Conservation (phyloP, 2,113 vertebrate genomes). For the Heterotis niloticus region DNA sequence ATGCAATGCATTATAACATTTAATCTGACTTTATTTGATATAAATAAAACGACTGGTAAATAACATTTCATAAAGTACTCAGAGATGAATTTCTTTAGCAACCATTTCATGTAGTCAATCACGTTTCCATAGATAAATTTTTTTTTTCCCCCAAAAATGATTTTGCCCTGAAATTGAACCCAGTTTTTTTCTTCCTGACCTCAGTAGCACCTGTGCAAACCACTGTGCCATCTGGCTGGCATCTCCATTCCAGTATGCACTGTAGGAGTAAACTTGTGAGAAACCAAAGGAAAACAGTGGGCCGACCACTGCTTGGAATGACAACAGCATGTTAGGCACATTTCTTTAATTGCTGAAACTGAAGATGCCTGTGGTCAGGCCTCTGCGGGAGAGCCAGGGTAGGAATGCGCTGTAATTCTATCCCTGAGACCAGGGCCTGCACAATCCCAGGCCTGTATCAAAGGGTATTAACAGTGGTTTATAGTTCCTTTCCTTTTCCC, state of each 20-base stretch:
- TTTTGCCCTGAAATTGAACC: conserved; percentile 46
- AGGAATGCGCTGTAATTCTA: conserved; percentile 41
- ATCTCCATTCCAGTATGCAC: conserved; percentile 31
- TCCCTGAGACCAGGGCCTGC: conserved; percentile 30
- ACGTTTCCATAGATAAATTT: conserved; percentile 5
- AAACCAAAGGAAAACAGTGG: conserved; percentile 28
- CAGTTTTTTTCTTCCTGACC: conserved; percentile 25
- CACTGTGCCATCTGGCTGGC: conserved; percentile 45
- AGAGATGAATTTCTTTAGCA: neutral
- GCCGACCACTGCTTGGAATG: conserved; percentile 30
- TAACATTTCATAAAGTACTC: neutral
- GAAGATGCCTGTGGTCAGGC: conserved; percentile 38
- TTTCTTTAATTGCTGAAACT: conserved; percentile 40
- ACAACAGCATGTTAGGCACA: conserved; percentile 35
- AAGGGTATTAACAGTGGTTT: conserved; percentile 61
- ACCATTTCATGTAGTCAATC: conserved; percentile 3
- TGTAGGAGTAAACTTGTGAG: conserved; percentile 20
- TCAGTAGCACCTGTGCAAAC: conserved; percentile 46
- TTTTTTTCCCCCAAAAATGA: conserved; percentile 27
- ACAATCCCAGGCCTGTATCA: conserved; percentile 48
- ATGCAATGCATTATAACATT: neutral
- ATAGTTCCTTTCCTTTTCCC: conserved; percentile 55
- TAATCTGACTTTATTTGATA: neutral
- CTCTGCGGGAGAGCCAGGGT: conserved; percentile 22
- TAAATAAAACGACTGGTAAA: neutral